Percentiles rank a stretch among this genome's conserved stretches.
phyloP scores from a whole-genome alignment of 2,797 vertebrate genomes.

The Tragopan temminckii region DNA sequence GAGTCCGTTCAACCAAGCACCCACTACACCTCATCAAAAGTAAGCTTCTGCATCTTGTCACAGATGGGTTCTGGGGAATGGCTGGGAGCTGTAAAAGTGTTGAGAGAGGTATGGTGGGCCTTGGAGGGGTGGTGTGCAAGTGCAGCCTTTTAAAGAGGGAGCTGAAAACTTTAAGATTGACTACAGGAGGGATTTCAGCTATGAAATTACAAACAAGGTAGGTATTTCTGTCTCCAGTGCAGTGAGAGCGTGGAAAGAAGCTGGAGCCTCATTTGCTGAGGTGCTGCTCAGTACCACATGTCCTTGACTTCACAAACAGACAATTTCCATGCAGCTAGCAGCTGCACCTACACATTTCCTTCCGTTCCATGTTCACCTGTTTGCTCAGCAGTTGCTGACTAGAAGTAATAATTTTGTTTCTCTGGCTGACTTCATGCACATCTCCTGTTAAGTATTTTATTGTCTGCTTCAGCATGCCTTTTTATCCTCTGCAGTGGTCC shows the following conservation, averaged over 20 bases:
- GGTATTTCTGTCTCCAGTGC: background rate
- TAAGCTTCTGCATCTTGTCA: slow-evolving; percentile 74
- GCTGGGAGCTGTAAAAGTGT: background rate
- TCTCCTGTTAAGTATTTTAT: background rate
- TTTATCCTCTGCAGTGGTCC: slow-evolving; percentile 85
- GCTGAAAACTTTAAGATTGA: background rate
- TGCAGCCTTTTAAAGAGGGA: background rate
- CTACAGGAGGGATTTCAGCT: background rate
- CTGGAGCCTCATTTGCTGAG: background rate
- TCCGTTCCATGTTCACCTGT: background rate
- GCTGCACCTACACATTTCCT: background rate
- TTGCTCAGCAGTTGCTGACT: background rate
- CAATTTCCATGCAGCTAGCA: background rate
- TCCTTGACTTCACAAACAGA: background rate
- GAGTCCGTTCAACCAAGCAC: slow-evolving; percentile 93
- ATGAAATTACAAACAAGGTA: background rate
- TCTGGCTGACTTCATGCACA: background rate
- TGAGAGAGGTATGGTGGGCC: background rate
- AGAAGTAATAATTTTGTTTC: background rate
- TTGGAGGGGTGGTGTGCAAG: background rate
- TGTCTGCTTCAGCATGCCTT: background rate
- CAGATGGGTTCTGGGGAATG: background rate
- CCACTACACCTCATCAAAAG: slow-evolving; percentile 94
- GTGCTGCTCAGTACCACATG: background rate
- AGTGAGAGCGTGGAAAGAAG: background rate